A percentile compares a stretch with the other conserved stretches of the same genome.
phyloP scores from a whole-genome alignment of 2,888 invertebrate genomes.

The Sinelater perroti region DNA sequence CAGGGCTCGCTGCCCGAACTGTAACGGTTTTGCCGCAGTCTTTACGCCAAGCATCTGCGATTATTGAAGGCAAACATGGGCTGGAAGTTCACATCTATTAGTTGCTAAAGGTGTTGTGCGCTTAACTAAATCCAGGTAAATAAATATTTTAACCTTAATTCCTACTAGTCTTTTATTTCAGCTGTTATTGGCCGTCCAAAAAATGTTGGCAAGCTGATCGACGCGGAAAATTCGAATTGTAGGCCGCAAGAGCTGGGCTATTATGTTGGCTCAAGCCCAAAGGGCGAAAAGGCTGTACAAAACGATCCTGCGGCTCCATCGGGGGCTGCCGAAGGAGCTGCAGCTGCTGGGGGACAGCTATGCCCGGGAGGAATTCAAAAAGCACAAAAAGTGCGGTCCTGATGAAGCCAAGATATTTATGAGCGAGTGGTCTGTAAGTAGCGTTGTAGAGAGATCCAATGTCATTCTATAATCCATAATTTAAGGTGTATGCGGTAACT shows the following conservation, averaged over 20 bases:
- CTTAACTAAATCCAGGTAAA: too few relatives aligned
- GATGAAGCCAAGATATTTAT: conserved; percentile 80
- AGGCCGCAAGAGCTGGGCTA: too few relatives aligned
- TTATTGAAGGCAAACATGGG: too few relatives aligned
- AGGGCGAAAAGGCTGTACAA: conserved; percentile 68
- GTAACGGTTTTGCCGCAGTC: too few relatives aligned
- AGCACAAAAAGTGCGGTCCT: conserved; percentile 78
- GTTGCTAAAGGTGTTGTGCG: too few relatives aligned
- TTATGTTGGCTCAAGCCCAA: conserved; percentile 56
- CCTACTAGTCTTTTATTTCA: background rate
- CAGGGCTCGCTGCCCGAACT: too few relatives aligned
- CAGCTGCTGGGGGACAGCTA: conserved; percentile 68
- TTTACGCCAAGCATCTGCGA: too few relatives aligned
- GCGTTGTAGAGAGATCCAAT: conserved; percentile 47
- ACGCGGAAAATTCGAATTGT: conserved; percentile 3
- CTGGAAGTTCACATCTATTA: too few relatives aligned
- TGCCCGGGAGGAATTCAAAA: conserved; percentile 77
- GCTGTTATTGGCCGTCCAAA: background rate
- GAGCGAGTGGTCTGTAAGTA: conserved; percentile 86
- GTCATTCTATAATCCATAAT: background rate
- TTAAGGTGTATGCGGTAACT: conserved; percentile 78
- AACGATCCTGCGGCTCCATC: conserved; percentile 67
- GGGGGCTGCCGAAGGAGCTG: conserved; percentile 67
- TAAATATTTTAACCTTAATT: conserved; percentile 7
- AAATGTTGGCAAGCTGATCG: background rate